phyloP scores from a whole-genome alignment of 2,797 vertebrate species.

The Oryzias sinensis region DNA sequence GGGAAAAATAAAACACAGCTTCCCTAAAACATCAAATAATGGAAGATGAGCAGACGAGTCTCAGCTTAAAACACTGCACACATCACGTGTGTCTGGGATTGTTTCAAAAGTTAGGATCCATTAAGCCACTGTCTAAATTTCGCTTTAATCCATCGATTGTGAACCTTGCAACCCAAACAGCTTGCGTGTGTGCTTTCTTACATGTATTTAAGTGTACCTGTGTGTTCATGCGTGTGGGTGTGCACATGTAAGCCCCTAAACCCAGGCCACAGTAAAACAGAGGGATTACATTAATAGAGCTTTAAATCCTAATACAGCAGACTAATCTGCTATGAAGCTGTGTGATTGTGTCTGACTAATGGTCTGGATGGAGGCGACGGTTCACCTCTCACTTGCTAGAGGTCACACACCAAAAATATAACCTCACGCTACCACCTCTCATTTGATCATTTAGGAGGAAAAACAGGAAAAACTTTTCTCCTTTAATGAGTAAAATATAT shows the following conservation, averaged over 20 bases:
- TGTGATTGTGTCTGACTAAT: conserved; percentile 78
- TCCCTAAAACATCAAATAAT: conserved; percentile 6
- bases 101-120: conserved; percentile 41
- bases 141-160: conserved; percentile 79
- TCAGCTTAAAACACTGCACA: conserved; percentile 22
- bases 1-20: conserved; percentile 7
- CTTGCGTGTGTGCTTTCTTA: conserved; percentile 68
- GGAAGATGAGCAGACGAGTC: conserved; percentile 25
- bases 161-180: conserved; percentile 71
- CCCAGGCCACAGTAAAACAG: conserved; percentile 76
- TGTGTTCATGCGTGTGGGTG: conserved; percentile 58
- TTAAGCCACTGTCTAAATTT: conserved; percentile 77
- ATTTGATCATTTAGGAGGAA: conserved; percentile 30
- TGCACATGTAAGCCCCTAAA: conserved; percentile 75
- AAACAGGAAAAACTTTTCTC: conserved; percentile 6
- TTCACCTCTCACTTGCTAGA: conserved; percentile 71
- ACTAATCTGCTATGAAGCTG: conserved; percentile 79
- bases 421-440: conserved; percentile 40
- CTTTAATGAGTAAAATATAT: conserved; percentile 7
- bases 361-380: conserved; percentile 70
- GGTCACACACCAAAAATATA: conserved; percentile 66
- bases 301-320: conserved; percentile 77
- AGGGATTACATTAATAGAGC: conserved; percentile 82
- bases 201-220: conserved; percentile 60
- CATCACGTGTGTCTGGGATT: conserved; percentile 9